phyloP scores from a whole-genome alignment of 2,888 invertebrate species.

The Seira sanloemensis region DNA sequence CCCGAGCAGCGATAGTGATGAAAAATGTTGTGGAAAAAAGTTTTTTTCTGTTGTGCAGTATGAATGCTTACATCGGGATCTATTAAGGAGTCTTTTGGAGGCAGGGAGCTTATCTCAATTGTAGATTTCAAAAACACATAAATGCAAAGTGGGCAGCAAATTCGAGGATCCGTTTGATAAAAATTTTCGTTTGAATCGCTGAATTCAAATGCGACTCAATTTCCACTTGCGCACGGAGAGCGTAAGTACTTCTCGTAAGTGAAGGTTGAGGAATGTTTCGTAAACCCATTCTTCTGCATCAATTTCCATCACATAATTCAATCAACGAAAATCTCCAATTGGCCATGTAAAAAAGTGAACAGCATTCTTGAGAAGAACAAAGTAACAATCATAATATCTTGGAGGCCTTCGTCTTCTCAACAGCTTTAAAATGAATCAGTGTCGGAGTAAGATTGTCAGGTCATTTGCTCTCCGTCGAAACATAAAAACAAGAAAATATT shows the following conservation, averaged over 20 bases:
- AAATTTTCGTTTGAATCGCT: too few relatives aligned
- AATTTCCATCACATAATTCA: not conserved
- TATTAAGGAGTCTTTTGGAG: not conserved
- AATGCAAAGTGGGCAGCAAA: not conserved
- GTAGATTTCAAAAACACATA: not conserved
- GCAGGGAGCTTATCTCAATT: not conserved
- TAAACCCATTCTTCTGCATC: not conserved
- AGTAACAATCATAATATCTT: not conserved
- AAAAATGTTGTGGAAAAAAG: constrained; percentile 1
- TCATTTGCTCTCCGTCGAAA: not conserved
- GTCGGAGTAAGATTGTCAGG: constrained; percentile 1
- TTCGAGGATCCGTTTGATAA: too few relatives aligned
- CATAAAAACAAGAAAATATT: not conserved
- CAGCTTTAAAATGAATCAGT: not conserved
- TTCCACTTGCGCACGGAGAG: not conserved
- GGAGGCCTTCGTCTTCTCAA: too few relatives aligned
- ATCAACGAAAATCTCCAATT: not conserved
- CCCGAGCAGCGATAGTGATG: too few relatives aligned
- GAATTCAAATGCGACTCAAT: too few relatives aligned
- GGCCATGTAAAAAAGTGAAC: not conserved
- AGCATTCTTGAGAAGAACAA: not conserved
- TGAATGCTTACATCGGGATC: not conserved
- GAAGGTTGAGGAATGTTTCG: not conserved
- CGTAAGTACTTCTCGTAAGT: not conserved
- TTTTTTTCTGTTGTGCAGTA: not conserved